A percentile compares a stretch with the other conserved stretches of the same genome.
These are phyloP conservation scores for Eupeodes luniger DNA, from an alignment of 2,888 invertebrate species.

Conservation along the genomic window DNA sequence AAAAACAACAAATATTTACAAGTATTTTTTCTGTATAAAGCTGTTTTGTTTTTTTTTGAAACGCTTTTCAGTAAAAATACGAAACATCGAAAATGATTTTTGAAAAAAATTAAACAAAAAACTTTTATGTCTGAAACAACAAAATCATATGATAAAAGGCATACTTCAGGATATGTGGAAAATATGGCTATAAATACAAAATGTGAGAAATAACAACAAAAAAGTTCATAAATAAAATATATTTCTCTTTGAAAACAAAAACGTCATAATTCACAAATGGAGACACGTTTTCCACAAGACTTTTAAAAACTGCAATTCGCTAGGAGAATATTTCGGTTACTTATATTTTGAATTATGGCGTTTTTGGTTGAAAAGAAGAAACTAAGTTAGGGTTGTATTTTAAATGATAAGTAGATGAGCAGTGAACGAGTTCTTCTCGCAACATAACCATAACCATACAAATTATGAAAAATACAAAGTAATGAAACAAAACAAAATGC, in stretches of 20 bases:
- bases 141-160: constrained; percentile 1
- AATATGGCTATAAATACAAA: constrained; percentile 17
- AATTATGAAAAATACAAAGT: constrained; percentile 7
- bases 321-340: not conserved
- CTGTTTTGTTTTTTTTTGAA: constrained; percentile 54
- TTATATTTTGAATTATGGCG: not conserved
- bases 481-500: constrained; percentile 63
- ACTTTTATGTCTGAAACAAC: not conserved
- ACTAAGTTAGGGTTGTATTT: not conserved
- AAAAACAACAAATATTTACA: constrained; percentile 44
- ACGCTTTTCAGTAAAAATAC: constrained; percentile 57
- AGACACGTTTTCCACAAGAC: no score
- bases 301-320: no score
- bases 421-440: constrained; percentile 54
- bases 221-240: not conserved
- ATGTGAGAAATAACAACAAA: constrained; percentile 3
- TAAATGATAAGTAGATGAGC: constrained; percentile 27
- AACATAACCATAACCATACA: constrained; percentile 48
- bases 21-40: constrained; percentile 45
- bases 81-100: constrained; percentile 16
- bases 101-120: constrained; percentile 19
- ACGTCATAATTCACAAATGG: not conserved
- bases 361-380: not conserved
- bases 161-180: constrained; percentile 9
- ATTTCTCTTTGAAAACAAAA: not conserved